phyloP scores from a whole-genome alignment of 2,888 invertebrate species.

The Pseudococcus jackbeardsleyi region DNA sequence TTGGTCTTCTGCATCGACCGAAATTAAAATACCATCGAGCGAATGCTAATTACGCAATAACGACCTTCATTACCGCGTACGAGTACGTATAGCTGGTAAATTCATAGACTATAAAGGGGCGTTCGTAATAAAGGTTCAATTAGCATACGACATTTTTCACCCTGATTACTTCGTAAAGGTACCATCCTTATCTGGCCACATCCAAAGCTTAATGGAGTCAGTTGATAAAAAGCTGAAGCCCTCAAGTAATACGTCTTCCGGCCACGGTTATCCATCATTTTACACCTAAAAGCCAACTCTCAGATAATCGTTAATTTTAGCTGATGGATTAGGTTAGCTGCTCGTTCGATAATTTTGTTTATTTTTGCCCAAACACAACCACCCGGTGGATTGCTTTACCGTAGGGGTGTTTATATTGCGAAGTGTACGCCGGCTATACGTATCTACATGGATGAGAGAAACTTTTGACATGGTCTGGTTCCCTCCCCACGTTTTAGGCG shows the following conservation, averaged over 20 bases:
- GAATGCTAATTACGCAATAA: slow-evolving; percentile 23
- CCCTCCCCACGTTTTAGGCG: background rate
- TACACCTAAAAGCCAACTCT: slow-evolving; percentile 44
- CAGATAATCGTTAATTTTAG: slow-evolving; percentile 38
- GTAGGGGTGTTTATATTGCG: background rate
- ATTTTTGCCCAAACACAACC: background rate
- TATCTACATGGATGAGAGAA: background rate
- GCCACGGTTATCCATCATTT: slow-evolving; percentile 59
- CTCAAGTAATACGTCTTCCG: slow-evolving; percentile 32
- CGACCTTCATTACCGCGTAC: background rate
- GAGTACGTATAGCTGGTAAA: background rate
- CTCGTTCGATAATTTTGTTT: slow-evolving; percentile 50
- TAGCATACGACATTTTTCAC: slow-evolving; percentile 47
- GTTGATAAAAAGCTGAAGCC: slow-evolving; percentile 26
- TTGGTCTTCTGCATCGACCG: background rate
- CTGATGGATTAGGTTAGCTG: slow-evolving; percentile 45
- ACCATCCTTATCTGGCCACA: background rate
- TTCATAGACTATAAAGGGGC: background rate
- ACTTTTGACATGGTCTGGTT: slow-evolving; percentile 24
- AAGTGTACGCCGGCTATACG: background rate
- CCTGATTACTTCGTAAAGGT: slow-evolving; percentile 26
- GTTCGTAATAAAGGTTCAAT: slow-evolving; percentile 6
- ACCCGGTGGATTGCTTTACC: background rate
- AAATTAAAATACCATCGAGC: slow-evolving; percentile 16
- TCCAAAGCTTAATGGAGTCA: slow-evolving; percentile 42